Conservation (phyloP, 1,140 invertebrate species). For the Pararge aegeria region DNA sequence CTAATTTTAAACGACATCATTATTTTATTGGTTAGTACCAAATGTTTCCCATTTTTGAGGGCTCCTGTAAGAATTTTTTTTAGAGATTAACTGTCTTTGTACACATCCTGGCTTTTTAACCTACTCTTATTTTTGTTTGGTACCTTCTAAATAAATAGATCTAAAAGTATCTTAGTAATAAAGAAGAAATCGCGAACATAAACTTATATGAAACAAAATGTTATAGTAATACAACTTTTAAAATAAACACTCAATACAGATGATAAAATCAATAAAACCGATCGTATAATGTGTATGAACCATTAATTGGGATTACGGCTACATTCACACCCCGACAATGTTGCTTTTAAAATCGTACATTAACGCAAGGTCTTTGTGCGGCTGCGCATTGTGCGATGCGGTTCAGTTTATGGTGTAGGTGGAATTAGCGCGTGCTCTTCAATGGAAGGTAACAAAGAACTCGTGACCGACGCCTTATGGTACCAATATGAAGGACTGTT, state of each 20-base stretch:
- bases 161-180: no score
- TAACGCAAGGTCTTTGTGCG: constrained; percentile 13
- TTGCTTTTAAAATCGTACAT: constrained; percentile 21
- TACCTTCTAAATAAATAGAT: no score
- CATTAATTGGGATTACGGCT: constrained; percentile 3
- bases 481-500: constrained; percentile 24
- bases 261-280: neutral
- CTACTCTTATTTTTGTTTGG: no score
- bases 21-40: no score
- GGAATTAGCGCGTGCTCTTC: constrained; percentile 30
- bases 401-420: constrained; percentile 19
- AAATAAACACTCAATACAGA: neutral
- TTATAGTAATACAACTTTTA: neutral
- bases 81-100: no score
- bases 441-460: constrained; percentile 31
- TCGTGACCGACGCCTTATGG: constrained; percentile 47
- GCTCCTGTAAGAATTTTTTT: no score
- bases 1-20: no score
- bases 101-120: no score
- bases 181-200: no score
- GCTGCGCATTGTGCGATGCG: constrained; percentile 26
- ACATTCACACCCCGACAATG: constrained; percentile 19
- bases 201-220: no score
- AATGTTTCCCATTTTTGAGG: no score
- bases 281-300: neutral